These are phyloP conservation scores for Solenopsis fugax DNA, from an alignment of 1,140 invertebrate species.

Conservation along the genomic window DNA sequence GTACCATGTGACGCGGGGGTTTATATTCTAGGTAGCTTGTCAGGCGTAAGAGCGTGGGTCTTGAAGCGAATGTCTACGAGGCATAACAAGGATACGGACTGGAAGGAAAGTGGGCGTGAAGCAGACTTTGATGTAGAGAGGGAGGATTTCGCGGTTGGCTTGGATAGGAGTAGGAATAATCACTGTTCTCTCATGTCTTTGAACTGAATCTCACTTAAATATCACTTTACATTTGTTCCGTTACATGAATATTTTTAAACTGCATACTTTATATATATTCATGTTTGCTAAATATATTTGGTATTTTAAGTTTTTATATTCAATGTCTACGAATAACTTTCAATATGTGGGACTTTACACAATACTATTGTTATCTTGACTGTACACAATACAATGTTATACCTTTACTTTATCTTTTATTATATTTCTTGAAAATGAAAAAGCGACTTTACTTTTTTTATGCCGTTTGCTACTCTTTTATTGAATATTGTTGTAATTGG, in stretches of 20 bases:
- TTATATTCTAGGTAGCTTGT: slow-evolving; percentile 17
- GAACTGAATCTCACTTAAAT: slow-evolving; percentile 2
- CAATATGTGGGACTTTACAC: neutral
- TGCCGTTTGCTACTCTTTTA: neutral
- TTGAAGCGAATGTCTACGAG: slow-evolving; percentile 43
- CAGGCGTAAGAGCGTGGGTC: slow-evolving; percentile 18
- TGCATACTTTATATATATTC: neutral
- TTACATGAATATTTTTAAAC: neutral
- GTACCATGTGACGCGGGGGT: neutral
- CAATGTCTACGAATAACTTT: neutral
- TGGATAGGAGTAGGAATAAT: slow-evolving; percentile 74
- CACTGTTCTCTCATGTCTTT: slow-evolving; percentile 36
- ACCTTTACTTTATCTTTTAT: neutral
- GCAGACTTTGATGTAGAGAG: slow-evolving; percentile 76
- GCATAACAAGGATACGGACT: slow-evolving; percentile 66
- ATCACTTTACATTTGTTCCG: neutral
- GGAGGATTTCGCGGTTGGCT: slow-evolving; percentile 72
- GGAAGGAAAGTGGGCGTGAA: slow-evolving; percentile 74
- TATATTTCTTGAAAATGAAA: neutral
- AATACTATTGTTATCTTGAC: too few species aligned
- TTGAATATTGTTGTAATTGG: neutral
- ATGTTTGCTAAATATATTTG: slow-evolving; percentile 5
- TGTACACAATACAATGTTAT: too few species aligned
- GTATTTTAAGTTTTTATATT: slow-evolving; percentile 10
- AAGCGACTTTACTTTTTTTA: neutral